Conservation (phyloP, 2,113 vertebrate species). For the Syrmaticus mikado region DNA sequence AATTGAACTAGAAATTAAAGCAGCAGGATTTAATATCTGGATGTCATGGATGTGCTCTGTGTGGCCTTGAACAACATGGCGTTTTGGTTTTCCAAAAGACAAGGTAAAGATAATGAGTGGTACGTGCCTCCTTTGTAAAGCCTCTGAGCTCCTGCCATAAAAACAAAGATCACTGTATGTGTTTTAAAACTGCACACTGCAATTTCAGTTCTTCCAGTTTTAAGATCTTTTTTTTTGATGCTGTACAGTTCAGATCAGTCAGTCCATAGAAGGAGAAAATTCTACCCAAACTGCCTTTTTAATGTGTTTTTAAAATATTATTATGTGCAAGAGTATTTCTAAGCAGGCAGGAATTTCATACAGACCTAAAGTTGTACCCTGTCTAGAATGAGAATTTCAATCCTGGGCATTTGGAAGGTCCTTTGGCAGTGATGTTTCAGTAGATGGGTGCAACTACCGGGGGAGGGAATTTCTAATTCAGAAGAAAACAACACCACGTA, state of each 20-base stretch:
- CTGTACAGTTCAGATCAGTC: neutral
- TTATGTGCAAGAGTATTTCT: neutral
- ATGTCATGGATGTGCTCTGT: neutral
- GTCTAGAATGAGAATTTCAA: neutral
- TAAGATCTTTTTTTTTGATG: neutral
- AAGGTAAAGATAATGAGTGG: neutral
- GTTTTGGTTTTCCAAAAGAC: neutral
- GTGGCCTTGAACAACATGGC: neutral
- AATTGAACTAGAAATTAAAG: slow-evolving; percentile 40
- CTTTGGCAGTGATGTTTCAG: neutral
- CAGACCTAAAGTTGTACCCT: neutral
- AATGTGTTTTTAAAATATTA: too few relatives aligned
- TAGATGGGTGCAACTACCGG: neutral
- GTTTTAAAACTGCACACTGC: neutral
- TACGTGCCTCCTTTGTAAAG: neutral
- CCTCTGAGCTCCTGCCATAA: neutral
- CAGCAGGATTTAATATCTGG: neutral
- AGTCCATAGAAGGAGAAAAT: neutral
- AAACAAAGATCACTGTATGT: neutral
- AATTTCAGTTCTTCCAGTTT: neutral
- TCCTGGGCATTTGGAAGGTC: neutral
- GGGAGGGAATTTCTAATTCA: neutral
- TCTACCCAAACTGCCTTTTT: neutral
- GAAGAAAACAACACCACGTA: neutral
- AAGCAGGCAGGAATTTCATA: neutral